Percentiles rank a stretch among this genome's conserved stretches.
These are phyloP conservation scores for Mobula birostris DNA, from an alignment of 2,113 vertebrate genomes.

Conservation along the genomic window DNA sequence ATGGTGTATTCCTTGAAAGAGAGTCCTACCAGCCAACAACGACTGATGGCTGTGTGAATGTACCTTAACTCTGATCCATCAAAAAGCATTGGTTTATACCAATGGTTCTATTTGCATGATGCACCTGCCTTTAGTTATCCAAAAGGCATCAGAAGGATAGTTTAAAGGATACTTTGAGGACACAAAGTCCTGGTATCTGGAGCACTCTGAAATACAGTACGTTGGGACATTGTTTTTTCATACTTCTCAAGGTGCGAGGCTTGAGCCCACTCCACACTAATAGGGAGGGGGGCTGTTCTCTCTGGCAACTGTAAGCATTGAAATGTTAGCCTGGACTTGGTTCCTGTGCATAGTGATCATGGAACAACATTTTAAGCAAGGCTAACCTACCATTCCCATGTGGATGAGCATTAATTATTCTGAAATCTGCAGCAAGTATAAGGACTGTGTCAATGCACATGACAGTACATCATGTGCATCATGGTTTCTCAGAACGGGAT, in stretches of 20 bases:
- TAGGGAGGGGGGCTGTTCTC: not conserved
- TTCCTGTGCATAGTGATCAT: not conserved
- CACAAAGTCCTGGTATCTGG: not conserved
- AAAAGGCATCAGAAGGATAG: not conserved
- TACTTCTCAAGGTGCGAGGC: not conserved
- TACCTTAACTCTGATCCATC: not conserved
- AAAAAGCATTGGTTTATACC: not conserved
- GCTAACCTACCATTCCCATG: not conserved
- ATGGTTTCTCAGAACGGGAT: not conserved
- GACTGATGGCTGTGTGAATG: not conserved
- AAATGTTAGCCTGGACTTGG: not conserved
- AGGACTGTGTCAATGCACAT: not conserved
- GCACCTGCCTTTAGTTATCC: not conserved
- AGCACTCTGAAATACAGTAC: not conserved
- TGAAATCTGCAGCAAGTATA: not conserved
- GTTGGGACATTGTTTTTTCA: not conserved
- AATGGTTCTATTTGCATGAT: not conserved
- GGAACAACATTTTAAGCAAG: not conserved
- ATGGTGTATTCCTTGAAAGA: not conserved
- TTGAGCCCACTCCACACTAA: not conserved
- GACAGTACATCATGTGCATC: not conserved
- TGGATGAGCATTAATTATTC: not conserved
- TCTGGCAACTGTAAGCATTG: not conserved
- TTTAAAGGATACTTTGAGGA: not conserved
- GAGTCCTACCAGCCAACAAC: not conserved